Evolutionary conservation across 2,888 invertebrate species (phyloP), one percentile per base, ranked within the genome.

Genomic region (Drosophila pseudotalamancana): DNA sequence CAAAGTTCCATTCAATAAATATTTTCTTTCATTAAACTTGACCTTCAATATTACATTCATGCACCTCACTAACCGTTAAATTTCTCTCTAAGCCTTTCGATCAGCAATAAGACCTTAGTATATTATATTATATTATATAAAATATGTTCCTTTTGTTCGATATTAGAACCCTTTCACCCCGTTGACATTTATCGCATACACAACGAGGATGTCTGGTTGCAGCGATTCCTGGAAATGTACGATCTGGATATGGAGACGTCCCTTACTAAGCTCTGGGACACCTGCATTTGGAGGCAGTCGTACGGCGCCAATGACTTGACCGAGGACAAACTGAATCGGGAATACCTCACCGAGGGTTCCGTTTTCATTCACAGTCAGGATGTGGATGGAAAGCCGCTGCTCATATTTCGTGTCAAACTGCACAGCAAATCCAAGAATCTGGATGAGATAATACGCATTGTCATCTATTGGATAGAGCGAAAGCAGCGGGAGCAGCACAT

Each of bases 371-470:
- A 94, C 83, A 96, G 96, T 31, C 92, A 93, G 77, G 98, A 98
- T 89, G 92, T 95, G 39, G 97, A 98, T 90, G 97, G 96, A 0
- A 94, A 94, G 86, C 92, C 93, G 5, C 88, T 97, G 42, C 92
- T 98, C 39, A 94, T 98, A 77, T 94, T 98, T 73, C 96, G 95
- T 89, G 95, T 95, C 4, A 96, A 95, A 88, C 93, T 95, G 85
- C 96, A 98, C 88, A 92, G 93, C 3, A 97, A 97, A 92, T 92
- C 94, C 16, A 94, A 94, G 79, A 95, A 96, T 81, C 93, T 95
- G 77, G 94, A 94, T 0, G 95, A 96, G 29, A 89, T 97, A 6
- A 96, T 97, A 89, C 94, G 94, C 88, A 94, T 95, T 73, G 94
- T 98, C 55, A 94, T 97, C 0, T 98, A 97, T 90, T 97, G 96